Evolutionary conservation across 2,113 vertebrate genomes (phyloP).

Genomic region (Macquaria australasica): DNA sequence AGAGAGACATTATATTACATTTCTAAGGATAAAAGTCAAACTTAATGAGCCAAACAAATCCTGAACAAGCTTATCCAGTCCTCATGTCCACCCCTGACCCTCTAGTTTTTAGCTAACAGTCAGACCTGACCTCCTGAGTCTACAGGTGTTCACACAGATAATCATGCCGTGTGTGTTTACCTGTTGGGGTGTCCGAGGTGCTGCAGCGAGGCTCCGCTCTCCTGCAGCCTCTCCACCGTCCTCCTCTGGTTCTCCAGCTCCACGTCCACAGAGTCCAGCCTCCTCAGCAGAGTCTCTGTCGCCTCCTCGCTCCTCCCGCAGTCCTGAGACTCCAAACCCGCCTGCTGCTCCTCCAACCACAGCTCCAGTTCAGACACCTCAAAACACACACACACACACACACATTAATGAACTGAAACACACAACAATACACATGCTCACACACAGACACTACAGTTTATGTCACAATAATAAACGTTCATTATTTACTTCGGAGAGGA

Average conservation of each 20-base stretch:
- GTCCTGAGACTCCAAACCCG: slow-evolving; percentile 83
- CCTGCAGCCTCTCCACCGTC: slow-evolving; percentile 80
- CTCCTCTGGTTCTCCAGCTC: slow-evolving; percentile 86
- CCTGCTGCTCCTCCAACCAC: slow-evolving; percentile 86
- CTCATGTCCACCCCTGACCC: too few relatives aligned
- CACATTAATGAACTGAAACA: neutral
- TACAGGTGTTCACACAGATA: too few relatives aligned
- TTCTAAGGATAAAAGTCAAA: neutral
- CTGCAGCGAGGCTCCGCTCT: slow-evolving; percentile 82
- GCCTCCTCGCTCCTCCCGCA: slow-evolving; percentile 88
- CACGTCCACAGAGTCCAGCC: slow-evolving; percentile 86
- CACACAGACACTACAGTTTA: neutral
- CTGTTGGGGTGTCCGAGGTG: slow-evolving; percentile 84
- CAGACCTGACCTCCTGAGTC: neutral
- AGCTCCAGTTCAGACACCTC: slow-evolving; percentile 89
- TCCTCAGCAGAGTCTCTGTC: slow-evolving; percentile 84
- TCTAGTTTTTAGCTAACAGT: too few relatives aligned
- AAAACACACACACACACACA: neutral
- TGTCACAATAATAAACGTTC: neutral
- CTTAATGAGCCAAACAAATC: neutral
- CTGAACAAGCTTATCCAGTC: too few relatives aligned
- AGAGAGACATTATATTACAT: neutral
- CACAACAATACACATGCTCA: too few relatives aligned
- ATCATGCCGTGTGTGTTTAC: slow-evolving; percentile 59
- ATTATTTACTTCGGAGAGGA: slow-evolving; percentile 86